Evolutionary conservation across 2,113 vertebrate species (phyloP).

Genomic region (Tachysurus fulvidraco): DNA sequence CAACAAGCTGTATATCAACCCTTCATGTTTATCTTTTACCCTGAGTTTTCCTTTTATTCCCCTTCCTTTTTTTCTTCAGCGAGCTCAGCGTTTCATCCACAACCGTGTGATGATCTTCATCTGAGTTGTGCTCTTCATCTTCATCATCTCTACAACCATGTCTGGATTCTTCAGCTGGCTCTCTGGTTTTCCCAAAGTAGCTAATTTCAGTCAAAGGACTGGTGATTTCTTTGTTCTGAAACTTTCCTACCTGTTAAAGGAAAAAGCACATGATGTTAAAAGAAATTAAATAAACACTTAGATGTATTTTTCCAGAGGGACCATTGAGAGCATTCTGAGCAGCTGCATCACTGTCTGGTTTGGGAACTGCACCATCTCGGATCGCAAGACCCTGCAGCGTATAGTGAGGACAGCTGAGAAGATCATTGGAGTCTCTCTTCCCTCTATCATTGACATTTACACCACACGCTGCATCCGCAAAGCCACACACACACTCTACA

Average conservation of each 20-base stretch:
- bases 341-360: too few species aligned
- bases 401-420: too few species aligned
- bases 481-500: too few species aligned
- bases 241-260: constrained; percentile 55
- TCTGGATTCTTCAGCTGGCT: not conserved
- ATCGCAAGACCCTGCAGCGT: too few species aligned
- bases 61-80: constrained; percentile 61
- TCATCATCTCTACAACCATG: not conserved
- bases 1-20: not conserved
- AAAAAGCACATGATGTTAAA: not conserved
- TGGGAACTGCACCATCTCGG: too few species aligned
- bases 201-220: constrained; percentile 62
- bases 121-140: constrained; percentile 30
- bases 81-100: constrained; percentile 42
- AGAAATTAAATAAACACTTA: not conserved
- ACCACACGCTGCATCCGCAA: too few species aligned
- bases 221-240: constrained; percentile 43
- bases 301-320: not conserved
- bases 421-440: too few species aligned
- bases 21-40: constrained; percentile 45
- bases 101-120: constrained; percentile 28
- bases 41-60: constrained; percentile 32
- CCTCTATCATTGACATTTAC: too few species aligned
- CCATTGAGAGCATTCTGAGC: too few species aligned
- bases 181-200: constrained; percentile 63